Conservation (phyloP, 2,797 vertebrate species). For the Picus viridis region DNA sequence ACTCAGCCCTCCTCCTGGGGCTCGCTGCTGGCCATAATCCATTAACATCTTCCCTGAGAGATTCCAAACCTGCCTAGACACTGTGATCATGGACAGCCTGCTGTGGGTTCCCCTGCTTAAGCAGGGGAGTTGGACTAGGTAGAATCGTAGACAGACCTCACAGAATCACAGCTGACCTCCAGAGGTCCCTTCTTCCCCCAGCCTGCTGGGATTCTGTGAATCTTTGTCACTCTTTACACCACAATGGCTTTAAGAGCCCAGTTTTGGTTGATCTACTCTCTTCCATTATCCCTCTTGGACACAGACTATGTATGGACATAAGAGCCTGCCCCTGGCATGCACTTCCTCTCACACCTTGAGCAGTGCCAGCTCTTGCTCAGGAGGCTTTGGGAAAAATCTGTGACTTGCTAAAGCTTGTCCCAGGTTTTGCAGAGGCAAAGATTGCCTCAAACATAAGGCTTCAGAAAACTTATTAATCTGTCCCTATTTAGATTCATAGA, state of each 20-base stretch:
- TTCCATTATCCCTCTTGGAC: neutral
- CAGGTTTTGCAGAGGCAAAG: neutral
- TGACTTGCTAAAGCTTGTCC: neutral
- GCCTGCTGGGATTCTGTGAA: too few species aligned
- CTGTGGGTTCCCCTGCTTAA: too few species aligned
- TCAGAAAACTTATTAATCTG: neutral
- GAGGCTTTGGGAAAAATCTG: neutral
- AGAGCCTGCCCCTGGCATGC: neutral
- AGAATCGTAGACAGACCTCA: too few species aligned
- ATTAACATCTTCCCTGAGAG: neutral
- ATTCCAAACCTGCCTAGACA: too few species aligned
- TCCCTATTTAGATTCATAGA: neutral
- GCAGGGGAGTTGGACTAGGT: too few species aligned
- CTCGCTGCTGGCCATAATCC: neutral
- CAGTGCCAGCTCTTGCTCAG: neutral
- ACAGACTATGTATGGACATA: neutral
- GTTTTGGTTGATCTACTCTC: neutral
- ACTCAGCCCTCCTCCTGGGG: neutral
- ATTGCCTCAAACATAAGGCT: neutral
- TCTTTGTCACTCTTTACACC: neutral
- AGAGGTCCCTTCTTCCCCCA: too few species aligned
- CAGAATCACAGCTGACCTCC: too few species aligned
- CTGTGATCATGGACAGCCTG: too few species aligned
- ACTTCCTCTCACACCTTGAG: neutral
- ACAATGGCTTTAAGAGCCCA: neutral